Evolutionary conservation across 2,113 vertebrate species (phyloP).

Genomic region (Eurypyga helias): DNA sequence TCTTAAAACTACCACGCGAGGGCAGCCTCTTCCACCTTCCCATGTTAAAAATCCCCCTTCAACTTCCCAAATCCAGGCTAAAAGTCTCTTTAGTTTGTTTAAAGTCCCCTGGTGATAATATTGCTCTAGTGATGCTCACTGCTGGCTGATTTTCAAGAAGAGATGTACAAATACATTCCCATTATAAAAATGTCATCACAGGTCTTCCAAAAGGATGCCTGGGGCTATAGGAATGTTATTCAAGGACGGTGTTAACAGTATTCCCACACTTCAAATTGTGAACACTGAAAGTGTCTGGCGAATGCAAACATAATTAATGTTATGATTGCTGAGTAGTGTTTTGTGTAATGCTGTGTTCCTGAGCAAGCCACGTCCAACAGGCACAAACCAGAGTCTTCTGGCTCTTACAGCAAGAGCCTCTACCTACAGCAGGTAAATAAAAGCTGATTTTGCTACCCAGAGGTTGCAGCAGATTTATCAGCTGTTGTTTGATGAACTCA

Average conservation of each 20-base stretch:
- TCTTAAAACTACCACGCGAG: neutral
- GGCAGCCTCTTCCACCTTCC: constrained; percentile 54
- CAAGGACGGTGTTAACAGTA: neutral
- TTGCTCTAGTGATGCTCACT: neutral
- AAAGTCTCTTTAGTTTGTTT: neutral
- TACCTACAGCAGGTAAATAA: neutral
- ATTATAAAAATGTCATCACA: neutral
- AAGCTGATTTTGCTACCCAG: neutral
- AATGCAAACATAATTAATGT: neutral
- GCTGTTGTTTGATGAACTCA: neutral
- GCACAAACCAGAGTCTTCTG: neutral
- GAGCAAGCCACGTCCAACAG: neutral
- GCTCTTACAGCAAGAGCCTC: neutral
- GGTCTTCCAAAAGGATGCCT: neutral
- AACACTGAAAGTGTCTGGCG: neutral
- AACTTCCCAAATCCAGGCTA: neutral
- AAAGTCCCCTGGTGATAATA: neutral
- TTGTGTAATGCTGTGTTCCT: neutral
- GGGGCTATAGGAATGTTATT: neutral
- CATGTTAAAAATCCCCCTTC: neutral
- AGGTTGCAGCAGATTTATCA: neutral
- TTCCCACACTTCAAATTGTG: neutral
- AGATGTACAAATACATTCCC: neutral
- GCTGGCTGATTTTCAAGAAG: neutral
- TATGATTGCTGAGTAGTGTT: neutral